phyloP scores from a whole-genome alignment of 2,797 vertebrate species.

The Varecia variegata region DNA sequence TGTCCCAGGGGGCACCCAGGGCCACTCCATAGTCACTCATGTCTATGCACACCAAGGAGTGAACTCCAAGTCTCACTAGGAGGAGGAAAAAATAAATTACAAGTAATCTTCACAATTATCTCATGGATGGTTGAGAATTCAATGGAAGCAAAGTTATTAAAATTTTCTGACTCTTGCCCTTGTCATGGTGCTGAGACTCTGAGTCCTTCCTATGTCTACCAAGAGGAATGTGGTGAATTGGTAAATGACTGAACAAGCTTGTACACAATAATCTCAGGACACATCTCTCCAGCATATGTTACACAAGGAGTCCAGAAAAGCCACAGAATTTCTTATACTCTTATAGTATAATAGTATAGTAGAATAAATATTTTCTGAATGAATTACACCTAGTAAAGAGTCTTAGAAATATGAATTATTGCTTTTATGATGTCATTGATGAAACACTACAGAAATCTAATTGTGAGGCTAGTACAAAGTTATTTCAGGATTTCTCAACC shows the following conservation, averaged over 20 bases:
- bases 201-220: background rate
- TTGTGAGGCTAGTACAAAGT: background rate
- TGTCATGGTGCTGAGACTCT: background rate
- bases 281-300: background rate
- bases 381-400: background rate
- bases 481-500: background rate
- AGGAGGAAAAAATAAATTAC: background rate
- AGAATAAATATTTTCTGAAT: background rate
- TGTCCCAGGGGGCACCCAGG: background rate
- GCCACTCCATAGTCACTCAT: background rate
- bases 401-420: constrained; percentile 21
- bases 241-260: constrained; percentile 16
- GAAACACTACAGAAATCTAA: background rate
- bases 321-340: background rate
- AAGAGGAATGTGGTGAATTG: constrained; percentile 35
- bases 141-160: constrained; percentile 40
- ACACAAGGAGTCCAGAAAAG: background rate
- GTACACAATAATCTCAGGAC: background rate
- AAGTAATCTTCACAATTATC: background rate
- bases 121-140: background rate
- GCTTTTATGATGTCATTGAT: background rate
- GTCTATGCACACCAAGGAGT: background rate
- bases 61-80: background rate
- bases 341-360: background rate
- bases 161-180: background rate